A percentile compares a stretch with the other conserved stretches of the same genome.
phyloP scores from a whole-genome alignment of 2,888 invertebrate genomes.

The Sycophila texana region DNA sequence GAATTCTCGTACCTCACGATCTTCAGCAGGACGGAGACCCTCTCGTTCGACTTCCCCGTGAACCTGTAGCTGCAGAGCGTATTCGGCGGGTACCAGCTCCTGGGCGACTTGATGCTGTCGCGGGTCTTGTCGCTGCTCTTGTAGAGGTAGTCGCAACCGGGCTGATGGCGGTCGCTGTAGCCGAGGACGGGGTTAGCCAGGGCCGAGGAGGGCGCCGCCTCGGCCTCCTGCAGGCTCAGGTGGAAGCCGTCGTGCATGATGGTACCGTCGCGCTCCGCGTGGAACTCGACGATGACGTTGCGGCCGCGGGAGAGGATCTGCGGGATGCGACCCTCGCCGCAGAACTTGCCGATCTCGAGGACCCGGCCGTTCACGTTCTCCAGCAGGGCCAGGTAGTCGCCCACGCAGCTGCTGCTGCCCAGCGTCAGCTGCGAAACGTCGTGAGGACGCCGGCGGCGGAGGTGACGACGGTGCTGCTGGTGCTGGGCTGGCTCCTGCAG shows the following conservation, averaged over 20 bases:
- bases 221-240: constrained; percentile 65
- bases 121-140: constrained; percentile 62
- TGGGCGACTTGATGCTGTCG: constrained; percentile 64
- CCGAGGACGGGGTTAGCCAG: constrained; percentile 3
- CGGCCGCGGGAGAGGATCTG: constrained; percentile 66
- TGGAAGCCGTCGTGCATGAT: constrained; percentile 69
- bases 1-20: constrained; percentile 61
- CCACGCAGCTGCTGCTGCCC: constrained; percentile 60
- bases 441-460: constrained; percentile 56
- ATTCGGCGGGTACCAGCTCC: constrained; percentile 67
- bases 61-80: constrained; percentile 68
- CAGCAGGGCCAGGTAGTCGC: constrained; percentile 66
- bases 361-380: constrained; percentile 66
- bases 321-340: constrained; percentile 67
- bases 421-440: constrained; percentile 24
- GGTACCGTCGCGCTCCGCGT: constrained; percentile 67
- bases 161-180: constrained; percentile 51
- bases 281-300: constrained; percentile 67
- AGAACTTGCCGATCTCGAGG: constrained; percentile 67
- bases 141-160: constrained; percentile 65
- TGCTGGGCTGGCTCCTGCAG: not conserved
- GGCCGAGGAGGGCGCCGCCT: constrained; percentile 41
- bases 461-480: constrained; percentile 51
- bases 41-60: constrained; percentile 63
- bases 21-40: constrained; percentile 65